Evolutionary conservation across 2,888 invertebrate genomes (phyloP), one percentile per base, ranked within the genome.

Genomic region (Nudaria mundana): DNA sequence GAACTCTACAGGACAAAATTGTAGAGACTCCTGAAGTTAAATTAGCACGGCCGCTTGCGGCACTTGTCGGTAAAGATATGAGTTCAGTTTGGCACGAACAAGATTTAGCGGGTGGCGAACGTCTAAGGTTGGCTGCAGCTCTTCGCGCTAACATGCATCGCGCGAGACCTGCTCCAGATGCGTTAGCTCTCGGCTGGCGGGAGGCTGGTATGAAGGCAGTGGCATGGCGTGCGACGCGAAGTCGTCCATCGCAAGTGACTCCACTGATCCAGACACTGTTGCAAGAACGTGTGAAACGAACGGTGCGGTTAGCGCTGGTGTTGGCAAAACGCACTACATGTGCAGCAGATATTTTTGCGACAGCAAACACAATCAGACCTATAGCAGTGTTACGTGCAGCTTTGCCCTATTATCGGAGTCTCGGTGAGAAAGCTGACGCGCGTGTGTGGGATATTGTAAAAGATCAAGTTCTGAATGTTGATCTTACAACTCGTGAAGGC

Each of bases 401-500:
- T 0, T 37, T 76, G 1, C 30, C 51, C 2, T 61, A 71, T 30
- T 61, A 66, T 28, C 41, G 55, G 1, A 44, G 48, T 0, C 40
- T 18, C 1, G 50, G 59, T 2, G 47, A 58, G 13, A 23, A 22
- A 0, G 49, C 63, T 1, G 62, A 76, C 33, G 26, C 12, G 8
- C 31, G 40, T 20, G 41, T 79, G n/a, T 82, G 80, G 81, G 41
- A 61, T n/a, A 50, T 60, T 5, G 41, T 76, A 5, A 72, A 72
- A 43, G 52, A 62, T 1, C 16, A 70, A 0, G 48, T 82, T 4
- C 18, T 37, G n/a, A 52, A 52, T 6, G 34, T 68, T 5, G 52
- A 73, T 20, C 10, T 65, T 3, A 44, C 44, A 10, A 25, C 47
- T 11, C 52, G 44, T 1, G 30, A 47, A 2, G 42, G 53, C 22